Evolutionary conservation across 2,888 invertebrate genomes (phyloP).

Genomic region (Branchipolynoe longqiensis): DNA sequence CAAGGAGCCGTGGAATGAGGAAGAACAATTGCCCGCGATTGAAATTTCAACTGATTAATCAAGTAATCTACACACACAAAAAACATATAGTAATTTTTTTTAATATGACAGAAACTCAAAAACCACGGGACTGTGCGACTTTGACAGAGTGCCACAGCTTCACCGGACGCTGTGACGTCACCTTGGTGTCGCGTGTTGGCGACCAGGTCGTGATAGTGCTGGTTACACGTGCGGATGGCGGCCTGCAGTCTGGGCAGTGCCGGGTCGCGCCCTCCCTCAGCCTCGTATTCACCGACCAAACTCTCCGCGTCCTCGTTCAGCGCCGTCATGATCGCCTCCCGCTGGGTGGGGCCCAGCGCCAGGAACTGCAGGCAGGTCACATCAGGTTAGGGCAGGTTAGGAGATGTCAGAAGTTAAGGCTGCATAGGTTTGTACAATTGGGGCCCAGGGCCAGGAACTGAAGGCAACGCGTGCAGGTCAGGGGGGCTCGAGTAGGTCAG

Average conservation of each 20-base stretch:
- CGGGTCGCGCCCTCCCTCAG: slow-evolving; percentile 82
- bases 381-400: too few relatives aligned
- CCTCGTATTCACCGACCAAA: slow-evolving; percentile 94
- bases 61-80: background rate
- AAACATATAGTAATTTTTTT: background rate
- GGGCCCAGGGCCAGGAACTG: too few relatives aligned
- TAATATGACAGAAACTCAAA: too few relatives aligned
- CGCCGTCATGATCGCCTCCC: slow-evolving; percentile 92
- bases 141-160: background rate
- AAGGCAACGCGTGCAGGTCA: too few relatives aligned
- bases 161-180: too few relatives aligned
- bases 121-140: too few relatives aligned
- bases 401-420: too few relatives aligned
- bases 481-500: too few relatives aligned
- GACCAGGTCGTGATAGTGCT: slow-evolving; percentile 95
- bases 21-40: too few relatives aligned
- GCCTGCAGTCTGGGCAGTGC: slow-evolving; percentile 64
- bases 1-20: too few relatives aligned
- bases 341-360: slow-evolving; percentile 96
- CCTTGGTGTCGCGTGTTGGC: slow-evolving; percentile 86
- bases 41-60: too few relatives aligned
- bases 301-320: slow-evolving; percentile 99
- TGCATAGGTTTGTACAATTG: too few relatives aligned
- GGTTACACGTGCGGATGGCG: slow-evolving; percentile 92
- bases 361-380: slow-evolving; percentile 93